Conservation (phyloP, 2,797 vertebrate species). For the Leontopithecus rosalia region DNA sequence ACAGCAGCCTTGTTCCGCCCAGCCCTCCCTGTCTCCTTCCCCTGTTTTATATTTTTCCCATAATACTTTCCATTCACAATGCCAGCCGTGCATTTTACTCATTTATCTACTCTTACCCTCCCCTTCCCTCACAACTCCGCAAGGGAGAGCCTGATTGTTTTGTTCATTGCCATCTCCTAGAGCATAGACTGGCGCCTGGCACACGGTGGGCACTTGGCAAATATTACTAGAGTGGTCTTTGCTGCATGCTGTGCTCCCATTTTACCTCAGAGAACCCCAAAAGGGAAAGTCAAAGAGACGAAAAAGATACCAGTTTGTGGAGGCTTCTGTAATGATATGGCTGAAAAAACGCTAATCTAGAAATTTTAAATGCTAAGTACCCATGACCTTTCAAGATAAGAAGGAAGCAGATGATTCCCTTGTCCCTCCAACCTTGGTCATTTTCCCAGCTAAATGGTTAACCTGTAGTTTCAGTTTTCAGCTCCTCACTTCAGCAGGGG, state of each 20-base stretch:
- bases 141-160: background rate
- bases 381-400: background rate
- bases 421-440: background rate
- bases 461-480: background rate
- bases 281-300: background rate
- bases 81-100: background rate
- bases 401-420: background rate
- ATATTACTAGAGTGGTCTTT: background rate
- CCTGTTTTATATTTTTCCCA: background rate
- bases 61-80: background rate
- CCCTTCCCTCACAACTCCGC: background rate
- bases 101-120: background rate
- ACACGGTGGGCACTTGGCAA: background rate
- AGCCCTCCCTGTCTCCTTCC: background rate
- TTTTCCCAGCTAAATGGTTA: constrained; percentile 30
- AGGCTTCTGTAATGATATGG: background rate
- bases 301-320: background rate
- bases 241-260: background rate
- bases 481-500: background rate
- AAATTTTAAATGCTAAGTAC: background rate
- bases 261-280: background rate
- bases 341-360: background rate
- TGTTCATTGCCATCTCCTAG: background rate
- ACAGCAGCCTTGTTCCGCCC: background rate
- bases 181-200: background rate